phyloP scores from a whole-genome alignment of 2,888 invertebrate genomes.

The Panzeria rudis region DNA sequence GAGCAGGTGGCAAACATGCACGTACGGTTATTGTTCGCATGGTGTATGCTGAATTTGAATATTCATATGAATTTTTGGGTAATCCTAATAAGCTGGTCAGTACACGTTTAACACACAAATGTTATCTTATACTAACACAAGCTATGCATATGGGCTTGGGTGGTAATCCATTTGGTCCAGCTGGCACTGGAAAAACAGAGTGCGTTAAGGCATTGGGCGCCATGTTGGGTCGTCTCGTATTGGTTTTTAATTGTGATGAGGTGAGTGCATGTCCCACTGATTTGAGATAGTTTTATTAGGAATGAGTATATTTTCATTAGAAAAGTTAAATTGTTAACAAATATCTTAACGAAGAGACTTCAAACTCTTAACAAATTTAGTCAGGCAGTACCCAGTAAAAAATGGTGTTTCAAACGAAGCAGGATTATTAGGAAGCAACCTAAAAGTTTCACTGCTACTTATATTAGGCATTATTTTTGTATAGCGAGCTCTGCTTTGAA shows the following conservation, averaged over 20 bases:
- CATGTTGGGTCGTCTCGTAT: constrained; percentile 95
- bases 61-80: constrained; percentile 99
- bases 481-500: too few relatives aligned
- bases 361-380: background rate
- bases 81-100: constrained; percentile 97
- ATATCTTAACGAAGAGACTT: background rate
- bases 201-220: constrained; percentile 97
- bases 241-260: constrained; percentile 99
- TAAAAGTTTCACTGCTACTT: too few relatives aligned
- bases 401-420: too few relatives aligned
- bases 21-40: constrained; percentile 87
- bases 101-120: constrained; percentile 98
- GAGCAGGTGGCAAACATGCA: constrained; percentile 25
- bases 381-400: too few relatives aligned
- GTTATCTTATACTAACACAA: constrained; percentile 98
- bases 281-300: background rate
- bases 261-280: constrained; percentile 81
- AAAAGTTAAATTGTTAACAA: background rate
- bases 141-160: constrained; percentile 98
- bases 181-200: constrained; percentile 99
- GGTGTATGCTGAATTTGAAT: constrained; percentile 97
- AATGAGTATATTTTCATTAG: background rate
- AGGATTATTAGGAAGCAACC: too few relatives aligned
- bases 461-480: too few relatives aligned
- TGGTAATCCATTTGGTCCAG: constrained; percentile 99